phyloP scores from a whole-genome alignment of 2,113 vertebrate species.

The Acanthisitta chloris region DNA sequence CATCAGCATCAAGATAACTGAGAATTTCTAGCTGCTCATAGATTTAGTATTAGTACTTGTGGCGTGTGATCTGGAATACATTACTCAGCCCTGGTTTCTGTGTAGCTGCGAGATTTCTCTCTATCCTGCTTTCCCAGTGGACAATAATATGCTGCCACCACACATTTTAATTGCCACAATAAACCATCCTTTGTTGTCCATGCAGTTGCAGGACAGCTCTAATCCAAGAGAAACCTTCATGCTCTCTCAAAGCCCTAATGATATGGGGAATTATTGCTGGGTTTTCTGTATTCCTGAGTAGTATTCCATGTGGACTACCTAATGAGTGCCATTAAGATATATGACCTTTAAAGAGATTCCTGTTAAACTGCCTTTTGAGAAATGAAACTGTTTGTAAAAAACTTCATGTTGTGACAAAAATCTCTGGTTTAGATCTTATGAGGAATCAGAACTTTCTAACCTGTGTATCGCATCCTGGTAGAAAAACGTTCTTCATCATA shows the following conservation, averaged over 20 bases:
- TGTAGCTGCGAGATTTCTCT: neutral
- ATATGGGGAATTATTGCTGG: neutral
- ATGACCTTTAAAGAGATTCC: neutral
- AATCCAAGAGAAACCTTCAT: neutral
- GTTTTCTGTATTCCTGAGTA: neutral
- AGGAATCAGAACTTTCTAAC: neutral
- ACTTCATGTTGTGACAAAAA: neutral
- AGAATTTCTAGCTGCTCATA: neutral
- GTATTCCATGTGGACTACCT: neutral
- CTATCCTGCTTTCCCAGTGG: neutral
- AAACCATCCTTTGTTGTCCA: neutral
- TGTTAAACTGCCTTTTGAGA: neutral
- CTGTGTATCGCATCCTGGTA: neutral
- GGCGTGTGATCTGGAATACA: conserved; percentile 12
- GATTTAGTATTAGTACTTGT: neutral
- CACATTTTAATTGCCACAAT: neutral
- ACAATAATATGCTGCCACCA: neutral
- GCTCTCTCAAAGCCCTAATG: neutral
- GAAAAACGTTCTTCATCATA: neutral
- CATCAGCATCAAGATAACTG: neutral
- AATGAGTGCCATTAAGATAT: neutral
- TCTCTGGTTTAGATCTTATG: neutral
- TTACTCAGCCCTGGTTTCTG: neutral
- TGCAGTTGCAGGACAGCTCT: neutral
- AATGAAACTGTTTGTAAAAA: neutral